Percentiles rank a stretch among this genome's conserved stretches.
Conservation (phyloP, 2,888 invertebrate species). For the Nezara viridula region DNA sequence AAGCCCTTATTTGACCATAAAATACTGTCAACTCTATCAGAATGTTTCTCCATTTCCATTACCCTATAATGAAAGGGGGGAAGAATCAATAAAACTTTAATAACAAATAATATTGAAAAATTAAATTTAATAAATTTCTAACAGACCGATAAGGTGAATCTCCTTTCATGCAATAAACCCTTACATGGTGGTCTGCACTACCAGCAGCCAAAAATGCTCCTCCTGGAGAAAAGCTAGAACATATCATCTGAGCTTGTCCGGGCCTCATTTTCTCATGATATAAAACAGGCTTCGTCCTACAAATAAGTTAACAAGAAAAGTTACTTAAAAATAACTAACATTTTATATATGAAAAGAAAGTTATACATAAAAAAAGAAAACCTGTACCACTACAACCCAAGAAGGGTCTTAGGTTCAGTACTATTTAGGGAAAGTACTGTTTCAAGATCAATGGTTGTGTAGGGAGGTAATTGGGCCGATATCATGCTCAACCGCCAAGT, state of each 20-base stretch:
- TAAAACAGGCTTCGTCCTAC: slow-evolving; percentile 86
- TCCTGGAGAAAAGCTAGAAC: slow-evolving; percentile 89
- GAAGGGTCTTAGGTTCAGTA: too few species aligned
- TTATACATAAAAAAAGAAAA: too few species aligned
- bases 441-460: too few species aligned
- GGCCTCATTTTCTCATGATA: slow-evolving; percentile 94
- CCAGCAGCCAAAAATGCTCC: slow-evolving; percentile 94
- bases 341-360: too few species aligned
- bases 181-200: slow-evolving; percentile 93
- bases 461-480: too few species aligned
- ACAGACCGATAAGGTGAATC: slow-evolving; percentile 77
- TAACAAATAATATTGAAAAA: not conserved
- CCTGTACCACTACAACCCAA: too few species aligned
- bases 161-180: slow-evolving; percentile 87
- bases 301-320: slow-evolving; percentile 67
- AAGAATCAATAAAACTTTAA: not conserved
- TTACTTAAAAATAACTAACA: not conserved
- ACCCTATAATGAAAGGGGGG: slow-evolving; percentile 72
- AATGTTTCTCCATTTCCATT: slow-evolving; percentile 84
- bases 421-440: too few species aligned
- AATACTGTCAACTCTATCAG: slow-evolving; percentile 94
- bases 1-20: slow-evolving; percentile 93
- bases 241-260: slow-evolving; percentile 96
- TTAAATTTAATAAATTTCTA: not conserved
- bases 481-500: too few species aligned